A percentile compares a stretch with the other conserved stretches of the same genome.
Evolutionary conservation across 2,888 invertebrate genomes (phyloP).

Genomic region (Melinaea marsaeus): DNA sequence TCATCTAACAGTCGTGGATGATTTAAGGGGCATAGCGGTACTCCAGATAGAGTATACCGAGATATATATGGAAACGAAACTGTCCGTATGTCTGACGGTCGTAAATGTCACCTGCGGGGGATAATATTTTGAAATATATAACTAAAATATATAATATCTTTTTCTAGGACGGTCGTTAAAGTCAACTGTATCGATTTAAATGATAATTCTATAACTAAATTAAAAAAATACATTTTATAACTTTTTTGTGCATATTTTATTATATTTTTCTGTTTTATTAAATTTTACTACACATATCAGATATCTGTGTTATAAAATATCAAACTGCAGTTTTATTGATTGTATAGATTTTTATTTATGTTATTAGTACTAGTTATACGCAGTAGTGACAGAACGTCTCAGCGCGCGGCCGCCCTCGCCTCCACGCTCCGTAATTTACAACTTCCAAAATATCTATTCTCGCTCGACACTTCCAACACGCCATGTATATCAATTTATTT

Average conservation of each 20-base stretch:
- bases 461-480: constrained; percentile 27
- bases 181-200: constrained; percentile 11
- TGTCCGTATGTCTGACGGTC: constrained; percentile 35
- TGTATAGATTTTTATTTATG: not conserved
- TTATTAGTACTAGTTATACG: not conserved
- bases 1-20: constrained; percentile 9
- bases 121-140: constrained; percentile 33
- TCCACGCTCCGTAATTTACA: constrained; percentile 39
- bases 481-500: constrained; percentile 24
- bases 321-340: not conserved
- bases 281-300: not conserved
- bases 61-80: not conserved
- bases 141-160: constrained; percentile 36
- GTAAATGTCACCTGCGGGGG: constrained; percentile 43
- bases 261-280: not conserved
- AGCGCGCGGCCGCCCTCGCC: constrained; percentile 35
- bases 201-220: not conserved
- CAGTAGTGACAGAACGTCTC: not conserved
- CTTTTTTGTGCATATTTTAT: not conserved
- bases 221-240: not conserved
- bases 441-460: constrained; percentile 39
- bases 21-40: constrained; percentile 29
- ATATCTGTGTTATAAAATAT: not conserved
- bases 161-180: constrained; percentile 26
- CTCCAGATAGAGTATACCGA: constrained; percentile 21